phyloP scores from a whole-genome alignment of 1,140 invertebrate species.

The Hycleus phaleratus region DNA sequence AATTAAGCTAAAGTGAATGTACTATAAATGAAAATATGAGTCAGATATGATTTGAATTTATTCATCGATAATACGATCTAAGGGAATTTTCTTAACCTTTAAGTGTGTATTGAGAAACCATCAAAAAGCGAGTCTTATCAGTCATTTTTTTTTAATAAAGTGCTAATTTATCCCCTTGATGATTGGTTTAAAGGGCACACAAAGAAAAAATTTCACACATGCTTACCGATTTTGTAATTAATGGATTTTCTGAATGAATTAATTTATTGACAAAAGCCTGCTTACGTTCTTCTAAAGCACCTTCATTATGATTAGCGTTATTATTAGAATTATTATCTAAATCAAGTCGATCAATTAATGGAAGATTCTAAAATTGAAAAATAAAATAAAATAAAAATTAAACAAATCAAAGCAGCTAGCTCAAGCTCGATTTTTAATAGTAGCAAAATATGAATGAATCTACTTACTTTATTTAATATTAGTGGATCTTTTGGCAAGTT shows the following conservation, averaged over 20 bases:
- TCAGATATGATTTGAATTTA: no score
- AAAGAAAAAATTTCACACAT: slow-evolving; percentile 17
- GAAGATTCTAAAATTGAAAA: slow-evolving; percentile 24
- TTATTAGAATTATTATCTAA: slow-evolving; percentile 18
- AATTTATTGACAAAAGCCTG: slow-evolving; percentile 30
- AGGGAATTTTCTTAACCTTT: no score
- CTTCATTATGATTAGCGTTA: slow-evolving; percentile 18
- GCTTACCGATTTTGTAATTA: slow-evolving; percentile 35
- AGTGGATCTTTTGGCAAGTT: neutral
- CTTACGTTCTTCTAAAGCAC: slow-evolving; percentile 30
- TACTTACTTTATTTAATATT: slow-evolving; percentile 8
- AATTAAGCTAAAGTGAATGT: no score
- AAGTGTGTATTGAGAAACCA: no score
- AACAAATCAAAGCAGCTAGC: slow-evolving; percentile 3
- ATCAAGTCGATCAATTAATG: slow-evolving; percentile 33
- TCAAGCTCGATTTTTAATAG: slow-evolving; percentile 1
- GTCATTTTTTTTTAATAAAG: no score
- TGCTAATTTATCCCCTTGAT: no score
- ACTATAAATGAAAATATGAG: no score
- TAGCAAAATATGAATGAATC: neutral
- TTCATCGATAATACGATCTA: no score
- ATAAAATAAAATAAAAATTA: slow-evolving; percentile 2
- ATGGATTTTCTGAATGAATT: slow-evolving; percentile 26
- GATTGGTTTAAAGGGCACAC: neutral
- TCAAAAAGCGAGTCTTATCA: no score